Evolutionary conservation across 2,888 invertebrate genomes (phyloP).

Genomic region (Oscheius sp.): DNA sequence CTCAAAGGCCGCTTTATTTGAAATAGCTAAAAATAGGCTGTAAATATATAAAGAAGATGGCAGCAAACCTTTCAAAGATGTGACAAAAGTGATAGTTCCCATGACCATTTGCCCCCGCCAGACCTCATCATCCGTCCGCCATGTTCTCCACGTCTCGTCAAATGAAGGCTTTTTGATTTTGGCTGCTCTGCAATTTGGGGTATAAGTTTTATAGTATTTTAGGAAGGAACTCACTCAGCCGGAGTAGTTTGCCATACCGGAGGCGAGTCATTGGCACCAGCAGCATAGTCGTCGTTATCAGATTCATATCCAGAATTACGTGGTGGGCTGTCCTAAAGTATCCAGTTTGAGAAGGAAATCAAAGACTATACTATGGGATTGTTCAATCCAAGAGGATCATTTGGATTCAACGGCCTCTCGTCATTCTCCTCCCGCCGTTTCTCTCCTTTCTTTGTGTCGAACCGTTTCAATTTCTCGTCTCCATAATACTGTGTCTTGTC

Average conservation of each 20-base stretch:
- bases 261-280: neutral
- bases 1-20: slow-evolving; percentile 35
- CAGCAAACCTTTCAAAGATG: slow-evolving; percentile 26
- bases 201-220: too few relatives aligned
- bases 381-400: slow-evolving; percentile 10
- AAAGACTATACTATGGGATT: neutral
- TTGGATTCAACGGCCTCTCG: neutral
- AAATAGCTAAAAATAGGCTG: slow-evolving; percentile 32
- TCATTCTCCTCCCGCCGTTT: neutral
- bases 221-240: neutral
- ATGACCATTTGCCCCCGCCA: slow-evolving; percentile 42
- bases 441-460: neutral
- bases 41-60: neutral
- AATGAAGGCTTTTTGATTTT: too few relatives aligned
- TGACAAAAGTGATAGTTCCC: slow-evolving; percentile 26
- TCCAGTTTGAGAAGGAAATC: neutral
- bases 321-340: neutral
- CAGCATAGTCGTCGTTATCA: slow-evolving; percentile 13
- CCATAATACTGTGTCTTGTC: too few relatives aligned
- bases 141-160: slow-evolving; percentile 11
- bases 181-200: neutral
- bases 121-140: slow-evolving; percentile 19
- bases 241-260: slow-evolving; percentile 6
- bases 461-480: neutral
- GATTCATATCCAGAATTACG: neutral